These are phyloP conservation scores for Dyspetes luteomarginatus DNA, from an alignment of 2,888 invertebrate species.

Conservation along the genomic window DNA sequence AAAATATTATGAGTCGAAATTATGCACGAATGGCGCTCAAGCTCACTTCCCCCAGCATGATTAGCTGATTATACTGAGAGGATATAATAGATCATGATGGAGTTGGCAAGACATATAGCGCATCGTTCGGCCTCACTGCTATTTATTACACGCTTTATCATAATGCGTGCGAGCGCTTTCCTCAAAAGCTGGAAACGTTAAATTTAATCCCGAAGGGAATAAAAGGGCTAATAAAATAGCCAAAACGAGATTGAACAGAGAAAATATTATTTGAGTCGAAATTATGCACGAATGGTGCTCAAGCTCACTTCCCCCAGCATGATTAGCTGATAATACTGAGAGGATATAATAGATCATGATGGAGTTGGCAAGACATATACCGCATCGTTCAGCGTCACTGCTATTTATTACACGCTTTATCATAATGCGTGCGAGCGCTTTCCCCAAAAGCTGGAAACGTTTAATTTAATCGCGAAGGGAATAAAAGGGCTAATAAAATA, in stretches of 20 bases:
- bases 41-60: too few species aligned
- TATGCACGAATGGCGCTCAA: too few species aligned
- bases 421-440: background rate
- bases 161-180: background rate
- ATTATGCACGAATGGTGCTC: too few species aligned
- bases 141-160: background rate
- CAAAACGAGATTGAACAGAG: background rate
- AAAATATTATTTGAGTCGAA: too few species aligned
- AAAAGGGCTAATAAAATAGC: background rate
- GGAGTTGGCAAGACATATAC: background rate
- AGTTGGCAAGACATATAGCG: background rate
- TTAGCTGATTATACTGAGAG: background rate
- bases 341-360: background rate
- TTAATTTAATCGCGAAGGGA: background rate
- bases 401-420: background rate
- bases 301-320: too few species aligned
- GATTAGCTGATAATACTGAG: background rate
- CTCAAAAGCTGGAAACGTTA: background rate
- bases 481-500: conserved; percentile 28
- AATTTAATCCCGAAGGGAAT: background rate
- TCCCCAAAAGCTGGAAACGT: background rate
- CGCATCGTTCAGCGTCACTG: background rate
- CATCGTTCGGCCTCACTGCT: background rate
- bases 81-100: background rate
- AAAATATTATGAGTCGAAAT: too few species aligned